Percentiles rank a stretch among this genome's conserved stretches.
Conservation (phyloP, 2,797 vertebrate genomes). For the Tinamus major region DNA sequence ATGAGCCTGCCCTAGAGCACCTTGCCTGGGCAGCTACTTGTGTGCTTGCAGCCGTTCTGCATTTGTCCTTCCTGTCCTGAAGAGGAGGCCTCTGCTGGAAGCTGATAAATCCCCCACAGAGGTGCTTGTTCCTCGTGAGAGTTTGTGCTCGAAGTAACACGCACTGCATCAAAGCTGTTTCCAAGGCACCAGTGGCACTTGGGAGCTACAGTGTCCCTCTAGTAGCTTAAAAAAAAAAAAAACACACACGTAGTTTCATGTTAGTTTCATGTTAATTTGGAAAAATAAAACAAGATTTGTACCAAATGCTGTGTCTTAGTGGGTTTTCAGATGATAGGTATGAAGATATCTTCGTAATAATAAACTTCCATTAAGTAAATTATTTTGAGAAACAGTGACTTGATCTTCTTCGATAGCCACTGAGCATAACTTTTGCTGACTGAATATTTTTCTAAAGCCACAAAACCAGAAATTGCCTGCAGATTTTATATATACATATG, state of each 20-base stretch:
- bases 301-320: background rate
- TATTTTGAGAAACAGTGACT: background rate
- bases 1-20: conserved; percentile 6
- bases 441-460: background rate
- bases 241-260: no score
- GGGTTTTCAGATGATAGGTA: background rate
- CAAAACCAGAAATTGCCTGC: background rate
- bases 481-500: background rate
- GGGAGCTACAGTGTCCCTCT: background rate
- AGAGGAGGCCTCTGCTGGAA: background rate
- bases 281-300: background rate
- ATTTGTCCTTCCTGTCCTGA: background rate
- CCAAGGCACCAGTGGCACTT: background rate
- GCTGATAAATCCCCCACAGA: background rate
- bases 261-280: background rate
- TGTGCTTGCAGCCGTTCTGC: background rate
- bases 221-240: background rate
- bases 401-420: background rate
- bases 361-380: background rate
- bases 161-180: background rate
- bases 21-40: background rate
- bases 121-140: background rate
- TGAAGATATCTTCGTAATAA: background rate
- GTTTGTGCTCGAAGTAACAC: background rate
- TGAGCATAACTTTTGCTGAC: background rate